Evolutionary conservation across 2,888 invertebrate genomes (phyloP).

Genomic region (Drepana falcataria): DNA sequence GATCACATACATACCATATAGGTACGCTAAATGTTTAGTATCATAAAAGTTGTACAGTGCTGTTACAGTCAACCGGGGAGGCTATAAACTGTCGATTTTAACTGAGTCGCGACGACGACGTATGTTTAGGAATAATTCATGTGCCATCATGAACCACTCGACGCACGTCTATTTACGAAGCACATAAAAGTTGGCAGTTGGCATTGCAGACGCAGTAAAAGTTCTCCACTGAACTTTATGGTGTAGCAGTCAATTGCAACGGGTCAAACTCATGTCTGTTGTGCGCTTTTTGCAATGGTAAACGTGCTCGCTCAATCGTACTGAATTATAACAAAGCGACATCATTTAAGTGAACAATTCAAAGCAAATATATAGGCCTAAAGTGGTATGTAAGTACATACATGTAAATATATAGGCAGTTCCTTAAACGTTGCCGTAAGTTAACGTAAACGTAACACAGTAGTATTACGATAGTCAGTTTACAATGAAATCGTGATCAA

Average conservation of each 20-base stretch:
- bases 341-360: too few species aligned
- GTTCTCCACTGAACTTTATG: slow-evolving; percentile 15
- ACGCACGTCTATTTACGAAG: slow-evolving; percentile 1
- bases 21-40: too few species aligned
- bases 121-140: background rate
- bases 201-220: slow-evolving; percentile 19
- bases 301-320: background rate
- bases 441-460: too few species aligned
- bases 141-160: background rate
- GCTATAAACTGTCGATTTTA: background rate
- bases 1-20: too few species aligned
- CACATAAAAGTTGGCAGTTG: slow-evolving; percentile 10
- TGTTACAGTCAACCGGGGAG: background rate
- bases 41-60: background rate
- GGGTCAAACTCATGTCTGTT: slow-evolving; percentile 10
- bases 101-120: background rate
- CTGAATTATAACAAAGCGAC: background rate
- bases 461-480: too few species aligned
- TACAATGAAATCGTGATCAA: too few species aligned
- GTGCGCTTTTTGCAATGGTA: background rate
- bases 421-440: too few species aligned
- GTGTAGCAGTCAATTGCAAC: slow-evolving; percentile 20
- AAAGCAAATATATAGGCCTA: too few species aligned
- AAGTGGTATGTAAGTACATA: too few species aligned
- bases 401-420: too few species aligned